A percentile compares a stretch with the other conserved stretches of the same genome.
Evolutionary conservation across 2,113 vertebrate species (phyloP).

Genomic region (Carassius auratus): DNA sequence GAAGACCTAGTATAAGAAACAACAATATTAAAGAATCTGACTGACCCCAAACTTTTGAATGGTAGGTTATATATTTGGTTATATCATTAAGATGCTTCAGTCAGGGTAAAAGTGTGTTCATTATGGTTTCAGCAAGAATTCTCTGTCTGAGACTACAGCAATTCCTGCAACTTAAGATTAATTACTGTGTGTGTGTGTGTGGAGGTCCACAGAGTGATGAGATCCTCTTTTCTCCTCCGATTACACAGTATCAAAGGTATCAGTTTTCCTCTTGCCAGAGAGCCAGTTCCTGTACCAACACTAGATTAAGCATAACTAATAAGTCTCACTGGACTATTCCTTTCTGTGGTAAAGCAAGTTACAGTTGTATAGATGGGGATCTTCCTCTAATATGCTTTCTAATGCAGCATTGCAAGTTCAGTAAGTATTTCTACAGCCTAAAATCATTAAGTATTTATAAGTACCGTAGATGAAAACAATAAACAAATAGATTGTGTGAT

Average conservation of each 20-base stretch:
- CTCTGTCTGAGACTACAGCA: background rate
- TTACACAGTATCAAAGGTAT: conserved; percentile 33
- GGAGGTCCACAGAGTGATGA: conserved; percentile 12
- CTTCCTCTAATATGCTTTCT: background rate
- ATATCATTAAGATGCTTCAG: background rate
- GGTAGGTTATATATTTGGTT: background rate
- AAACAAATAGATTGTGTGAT: background rate
- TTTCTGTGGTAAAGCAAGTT: background rate
- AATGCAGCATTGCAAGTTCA: background rate
- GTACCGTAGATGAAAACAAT: background rate
- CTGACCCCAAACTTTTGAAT: background rate
- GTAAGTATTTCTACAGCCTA: background rate
- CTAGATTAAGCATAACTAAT: conserved; percentile 31
- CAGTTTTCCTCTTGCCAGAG: conserved; percentile 4
- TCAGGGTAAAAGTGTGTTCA: background rate
- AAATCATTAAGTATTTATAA: conserved; percentile 1
- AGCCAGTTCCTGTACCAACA: conserved; percentile 26
- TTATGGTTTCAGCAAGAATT: background rate
- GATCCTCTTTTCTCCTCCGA: conserved; percentile 32
- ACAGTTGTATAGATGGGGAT: background rate
- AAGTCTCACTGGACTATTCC: conserved; percentile 24
- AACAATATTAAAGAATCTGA: background rate
- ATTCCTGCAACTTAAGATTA: conserved; percentile 2
- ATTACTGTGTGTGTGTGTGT: background rate
- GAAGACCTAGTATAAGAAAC: background rate